Percentiles rank a stretch among this genome's conserved stretches.
Conservation (phyloP, 2,797 vertebrate species). For the Mus spretus region DNA sequence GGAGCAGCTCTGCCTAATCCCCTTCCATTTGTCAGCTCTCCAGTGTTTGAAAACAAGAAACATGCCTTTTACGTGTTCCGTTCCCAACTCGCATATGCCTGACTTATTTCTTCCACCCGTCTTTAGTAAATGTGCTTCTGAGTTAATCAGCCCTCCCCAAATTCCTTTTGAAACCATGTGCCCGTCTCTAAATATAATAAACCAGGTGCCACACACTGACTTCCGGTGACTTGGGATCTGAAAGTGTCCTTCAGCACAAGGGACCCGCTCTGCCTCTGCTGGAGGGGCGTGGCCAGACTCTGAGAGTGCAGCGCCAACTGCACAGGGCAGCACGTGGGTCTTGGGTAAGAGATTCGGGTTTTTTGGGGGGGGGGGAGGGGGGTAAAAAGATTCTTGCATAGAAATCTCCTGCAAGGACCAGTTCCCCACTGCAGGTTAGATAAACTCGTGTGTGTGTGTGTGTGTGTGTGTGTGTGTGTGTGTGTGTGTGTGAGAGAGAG, state of each 20-base stretch:
- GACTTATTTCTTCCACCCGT: slow-evolving; percentile 16
- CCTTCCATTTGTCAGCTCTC: slow-evolving; percentile 58
- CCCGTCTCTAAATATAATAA: neutral
- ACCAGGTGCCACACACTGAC: neutral
- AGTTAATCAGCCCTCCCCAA: slow-evolving; percentile 35
- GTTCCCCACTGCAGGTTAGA: neutral
- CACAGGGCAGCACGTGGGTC: neutral
- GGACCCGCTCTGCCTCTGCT: neutral
- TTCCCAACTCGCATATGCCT: slow-evolving; percentile 60
- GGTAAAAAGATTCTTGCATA: neutral
- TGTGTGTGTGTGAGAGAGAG: neutral
- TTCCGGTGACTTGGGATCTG: neutral
- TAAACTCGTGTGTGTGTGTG: neutral
- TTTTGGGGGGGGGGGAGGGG: too few species aligned
- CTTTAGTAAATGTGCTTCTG: slow-evolving; percentile 41
- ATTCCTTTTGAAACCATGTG: neutral
- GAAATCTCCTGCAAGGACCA: neutral
- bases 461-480: neutral
- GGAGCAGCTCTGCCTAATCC: neutral
- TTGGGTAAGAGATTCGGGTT: neutral
- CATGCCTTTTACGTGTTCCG: slow-evolving; percentile 31
- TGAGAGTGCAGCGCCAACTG: neutral
- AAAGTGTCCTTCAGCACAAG: neutral
- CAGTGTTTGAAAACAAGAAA: slow-evolving; percentile 72
- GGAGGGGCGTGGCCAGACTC: neutral